Base-by-base conservation (phyloP, 2,113 vertebrate species). In the Salvelinus fontinalis region DNA sequence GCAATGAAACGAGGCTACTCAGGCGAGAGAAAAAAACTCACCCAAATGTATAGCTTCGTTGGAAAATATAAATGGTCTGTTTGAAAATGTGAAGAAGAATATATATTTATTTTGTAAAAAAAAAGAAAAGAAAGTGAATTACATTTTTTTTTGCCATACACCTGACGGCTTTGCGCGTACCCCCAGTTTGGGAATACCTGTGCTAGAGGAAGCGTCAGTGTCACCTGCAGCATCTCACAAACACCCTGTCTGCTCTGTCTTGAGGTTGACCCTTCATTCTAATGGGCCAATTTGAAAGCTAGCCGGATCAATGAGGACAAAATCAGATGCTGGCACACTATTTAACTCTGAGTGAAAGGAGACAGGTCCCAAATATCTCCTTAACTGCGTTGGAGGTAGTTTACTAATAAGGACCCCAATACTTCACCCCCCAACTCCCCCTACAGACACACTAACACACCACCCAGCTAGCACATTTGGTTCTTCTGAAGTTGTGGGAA, bases 181-280 rank as follows among this genome's bases (percentile, higher is more conserved):
- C 31, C 5, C 31, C 31, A 34, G 31, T 34, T 34, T 34, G 6
- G 34, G 34, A 34, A 7, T 34, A 34, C 1, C 34, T 62, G 59
- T 62, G 59, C 20, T 62, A n/a, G 51, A 9, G 9, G 14, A 54
- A 54, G 51, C 4, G 14, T 54, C 51, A 18, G 51, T 54, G 51
- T 54, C 51, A 18, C 51, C 51, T 62, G 20, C 59, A n/a, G n/a
- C 59, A 60, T 60, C 59, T 60, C 59, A 20, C 59, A 62, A 62
- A 62, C 67, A 34, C 67, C 5, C 67, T 9, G 13, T 39, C 31
- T 68, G 67, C 14, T 29, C 44, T 70, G 67, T 68, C 67, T 68
- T 31, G 18, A 68, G 67, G 4, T 39, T 20, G 31, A 14, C 31
- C 31, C 31, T 29, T 49, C 44, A 71, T 57, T 27, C 24, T 71